A percentile compares a stretch with the other conserved stretches of the same genome.
These are phyloP conservation scores for Orius insidiosus DNA, from an alignment of 1,140 invertebrate species.

Conservation along the genomic window DNA sequence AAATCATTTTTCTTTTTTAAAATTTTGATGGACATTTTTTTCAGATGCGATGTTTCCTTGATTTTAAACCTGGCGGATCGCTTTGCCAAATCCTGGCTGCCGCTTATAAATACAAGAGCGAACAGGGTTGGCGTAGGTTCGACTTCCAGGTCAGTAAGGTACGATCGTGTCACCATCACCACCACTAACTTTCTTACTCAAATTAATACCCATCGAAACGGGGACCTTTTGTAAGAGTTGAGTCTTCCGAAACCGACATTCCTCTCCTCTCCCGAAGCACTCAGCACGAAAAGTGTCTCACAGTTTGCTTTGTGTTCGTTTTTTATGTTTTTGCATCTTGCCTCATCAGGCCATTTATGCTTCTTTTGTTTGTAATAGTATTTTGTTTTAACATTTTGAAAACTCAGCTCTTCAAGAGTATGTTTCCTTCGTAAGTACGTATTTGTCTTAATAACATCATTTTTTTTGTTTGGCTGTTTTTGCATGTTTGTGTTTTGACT, in stretches of 20 bases:
- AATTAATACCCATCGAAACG: no score
- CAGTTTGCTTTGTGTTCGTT: no score
- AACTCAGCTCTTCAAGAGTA: no score
- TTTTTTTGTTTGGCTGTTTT: background rate
- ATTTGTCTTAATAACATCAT: background rate
- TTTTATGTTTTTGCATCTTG: no score
- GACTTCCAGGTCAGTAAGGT: constrained; percentile 74
- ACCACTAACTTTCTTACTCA: constrained; percentile 13
- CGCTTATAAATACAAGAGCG: constrained; percentile 87
- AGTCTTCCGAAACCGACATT: no score
- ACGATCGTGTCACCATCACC: constrained; percentile 24
- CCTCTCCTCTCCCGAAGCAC: no score
- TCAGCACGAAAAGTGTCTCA: no score
- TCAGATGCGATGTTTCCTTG: constrained; percentile 83
- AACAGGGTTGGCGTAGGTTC: constrained; percentile 86
- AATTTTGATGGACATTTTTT: constrained; percentile 22
- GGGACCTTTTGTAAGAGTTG: no score
- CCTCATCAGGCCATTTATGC: no score
- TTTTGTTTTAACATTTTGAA: no score
- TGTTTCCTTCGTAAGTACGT: no score
- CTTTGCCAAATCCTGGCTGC: constrained; percentile 84
- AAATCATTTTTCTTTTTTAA: constrained; percentile 6
- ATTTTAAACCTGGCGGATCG: constrained; percentile 83
- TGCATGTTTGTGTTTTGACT: background rate
- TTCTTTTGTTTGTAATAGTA: no score